A percentile compares a stretch with the other conserved stretches of the same genome.
phyloP scores from a whole-genome alignment of 2,888 invertebrate species.

The Sesamia inferens region DNA sequence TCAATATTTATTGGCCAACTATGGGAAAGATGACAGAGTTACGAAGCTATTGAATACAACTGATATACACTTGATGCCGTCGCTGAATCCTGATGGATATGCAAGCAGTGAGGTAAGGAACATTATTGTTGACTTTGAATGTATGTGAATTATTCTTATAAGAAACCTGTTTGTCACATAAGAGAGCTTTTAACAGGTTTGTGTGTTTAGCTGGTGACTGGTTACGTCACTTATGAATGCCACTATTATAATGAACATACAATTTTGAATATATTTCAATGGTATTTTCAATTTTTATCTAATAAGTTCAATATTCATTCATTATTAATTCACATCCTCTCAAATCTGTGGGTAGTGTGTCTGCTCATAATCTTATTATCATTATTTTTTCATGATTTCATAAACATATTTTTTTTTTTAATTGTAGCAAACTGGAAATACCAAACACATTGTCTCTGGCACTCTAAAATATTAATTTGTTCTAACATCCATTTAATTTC shows the following conservation, averaged over 20 bases:
- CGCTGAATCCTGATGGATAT: constrained; percentile 99
- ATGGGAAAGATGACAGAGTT: constrained; percentile 92
- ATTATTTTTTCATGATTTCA: too few relatives aligned
- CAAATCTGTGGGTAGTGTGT: not conserved
- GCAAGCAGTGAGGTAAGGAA: constrained; percentile 93
- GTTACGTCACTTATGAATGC: not conserved
- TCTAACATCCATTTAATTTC: not conserved
- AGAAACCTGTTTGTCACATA: constrained; percentile 1
- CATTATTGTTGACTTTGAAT: not conserved
- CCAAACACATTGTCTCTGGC: not conserved
- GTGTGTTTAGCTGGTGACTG: not conserved
- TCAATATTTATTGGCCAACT: constrained; percentile 94
- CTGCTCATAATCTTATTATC: not conserved
- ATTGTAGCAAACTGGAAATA: not conserved
- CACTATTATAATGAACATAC: not conserved
- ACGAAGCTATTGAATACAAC: constrained; percentile 95
- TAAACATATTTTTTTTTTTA: not conserved
- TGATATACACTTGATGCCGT: constrained; percentile 98
- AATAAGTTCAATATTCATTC: not conserved
- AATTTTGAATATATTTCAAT: not conserved
- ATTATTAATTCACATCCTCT: not conserved
- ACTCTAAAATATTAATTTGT: not conserved
- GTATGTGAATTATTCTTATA: constrained; percentile 4
- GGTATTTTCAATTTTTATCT: not conserved
- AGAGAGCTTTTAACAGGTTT: constrained; percentile 3